Evolutionary conservation across 2,797 vertebrate genomes (phyloP), one percentile per base, ranked within the genome.

Genomic region (Centroberyx gerrardi): DNA sequence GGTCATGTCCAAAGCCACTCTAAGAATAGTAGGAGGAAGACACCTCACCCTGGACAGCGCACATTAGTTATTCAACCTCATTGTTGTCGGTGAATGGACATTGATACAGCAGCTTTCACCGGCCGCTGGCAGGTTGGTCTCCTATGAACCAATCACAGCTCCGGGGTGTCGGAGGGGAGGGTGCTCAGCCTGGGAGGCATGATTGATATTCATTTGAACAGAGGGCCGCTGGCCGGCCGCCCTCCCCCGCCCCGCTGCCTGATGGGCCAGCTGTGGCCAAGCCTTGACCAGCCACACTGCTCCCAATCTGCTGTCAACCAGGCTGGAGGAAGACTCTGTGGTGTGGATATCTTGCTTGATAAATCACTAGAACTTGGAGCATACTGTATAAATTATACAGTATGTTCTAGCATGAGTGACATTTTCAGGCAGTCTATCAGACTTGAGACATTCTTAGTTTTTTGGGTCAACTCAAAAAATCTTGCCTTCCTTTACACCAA

Each of bases 61-160:
- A 91, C 90, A 93, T 93, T 92, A 88, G 85, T 84, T 80, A 94
- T 93, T 90, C 92, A 77, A 74, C 68, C 51, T 90, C 83, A 92
- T 91, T 94, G 91, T 92, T 87, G 84, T 83, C 84, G 48, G 40
- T 80, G 88, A 86, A 87, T 83, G 89, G 88, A 90, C 86, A 81
- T 61, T 80, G 91, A 91, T 78, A 75, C 66, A 59, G 71, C 48
- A 65, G 85, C 80, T 90, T 84, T 80, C 66, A 53, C 74, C 42
- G 55, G 71, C 66, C 56, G 22, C 81, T 72, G 80, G 85, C 90
- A 95, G 91, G 84, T 91, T 84, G 74, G 62, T 84, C 75, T 68
- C 65, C 42, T 48, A 28, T 64, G 31, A 76, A 42, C 94, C 94
- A 95, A 94, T 94, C 76, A 49, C 61, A 82, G 77, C 60, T 17